These are phyloP conservation scores for Trissolcus brochymenae DNA, from an alignment of 2,888 invertebrate species.

Conservation along the genomic window DNA sequence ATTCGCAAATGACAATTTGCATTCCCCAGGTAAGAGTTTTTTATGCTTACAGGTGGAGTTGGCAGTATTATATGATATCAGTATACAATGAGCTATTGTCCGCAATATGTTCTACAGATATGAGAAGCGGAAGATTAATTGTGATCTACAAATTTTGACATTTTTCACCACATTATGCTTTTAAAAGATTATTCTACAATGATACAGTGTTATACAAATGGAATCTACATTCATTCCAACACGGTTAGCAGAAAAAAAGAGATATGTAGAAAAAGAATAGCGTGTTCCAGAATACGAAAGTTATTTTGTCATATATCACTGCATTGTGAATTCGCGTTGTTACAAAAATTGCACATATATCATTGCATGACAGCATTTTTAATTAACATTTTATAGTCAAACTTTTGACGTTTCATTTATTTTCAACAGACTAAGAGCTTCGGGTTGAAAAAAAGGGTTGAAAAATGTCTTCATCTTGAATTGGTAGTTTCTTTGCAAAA, in stretches of 20 bases:
- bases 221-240: constrained; percentile 47
- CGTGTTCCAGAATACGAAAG: constrained; percentile 34
- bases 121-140: constrained; percentile 44
- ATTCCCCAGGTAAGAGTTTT: constrained; percentile 8
- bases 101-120: constrained; percentile 34
- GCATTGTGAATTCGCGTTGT: constrained; percentile 42
- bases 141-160: constrained; percentile 44
- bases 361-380: constrained; percentile 39
- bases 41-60: not conserved
- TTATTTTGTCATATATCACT: constrained; percentile 54
- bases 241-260: constrained; percentile 30
- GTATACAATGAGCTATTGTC: constrained; percentile 27
- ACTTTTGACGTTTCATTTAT: not conserved
- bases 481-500: not conserved
- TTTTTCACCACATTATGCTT: constrained; percentile 52
- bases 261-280: constrained; percentile 18
- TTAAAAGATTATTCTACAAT: constrained; percentile 49
- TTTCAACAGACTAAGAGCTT: not conserved
- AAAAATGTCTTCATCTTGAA: constrained; percentile 2
- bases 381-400: constrained; percentile 36
- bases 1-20: constrained; percentile 3
- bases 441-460: too few relatives aligned
- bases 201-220: constrained; percentile 46
- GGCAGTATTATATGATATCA: constrained; percentile 11
- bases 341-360: constrained; percentile 51